These are phyloP conservation scores for Epinotia brunnichana DNA, from an alignment of 2,888 invertebrate genomes.

Conservation along the genomic window DNA sequence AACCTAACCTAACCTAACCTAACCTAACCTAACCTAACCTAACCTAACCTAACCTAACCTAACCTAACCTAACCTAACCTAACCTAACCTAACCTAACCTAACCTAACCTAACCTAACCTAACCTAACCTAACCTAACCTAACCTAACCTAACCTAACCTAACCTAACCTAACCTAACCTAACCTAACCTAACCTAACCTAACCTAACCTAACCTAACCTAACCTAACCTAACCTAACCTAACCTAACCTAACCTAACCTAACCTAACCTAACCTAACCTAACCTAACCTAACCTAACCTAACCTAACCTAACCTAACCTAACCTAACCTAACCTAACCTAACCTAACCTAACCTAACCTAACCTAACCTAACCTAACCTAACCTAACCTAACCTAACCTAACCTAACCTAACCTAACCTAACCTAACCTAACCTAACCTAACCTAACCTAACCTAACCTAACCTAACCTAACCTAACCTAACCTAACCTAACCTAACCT, in stretches of 20 bases:
- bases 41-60: conserved; percentile 8
- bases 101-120: conserved; percentile 32
- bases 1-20: conserved; percentile 8
- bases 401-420: conserved; percentile 44
- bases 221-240: conserved; percentile 41
- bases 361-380: conserved; percentile 42
- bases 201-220: conserved; percentile 41
- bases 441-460: conserved; percentile 41
- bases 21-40: conserved; percentile 8
- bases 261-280: conserved; percentile 41
- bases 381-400: conserved; percentile 39
- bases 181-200: conserved; percentile 40
- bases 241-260: conserved; percentile 41
- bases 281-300: conserved; percentile 40
- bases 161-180: conserved; percentile 40
- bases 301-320: conserved; percentile 38
- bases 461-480: conserved; percentile 42
- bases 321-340: conserved; percentile 40
- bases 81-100: conserved; percentile 32
- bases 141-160: conserved; percentile 40
- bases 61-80: conserved; percentile 24
- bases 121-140: conserved; percentile 34
- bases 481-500: conserved; percentile 42
- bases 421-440: conserved; percentile 43
- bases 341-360: conserved; percentile 41